phyloP scores from a whole-genome alignment of 2,113 vertebrate genomes.

The Poecile atricapillus region DNA sequence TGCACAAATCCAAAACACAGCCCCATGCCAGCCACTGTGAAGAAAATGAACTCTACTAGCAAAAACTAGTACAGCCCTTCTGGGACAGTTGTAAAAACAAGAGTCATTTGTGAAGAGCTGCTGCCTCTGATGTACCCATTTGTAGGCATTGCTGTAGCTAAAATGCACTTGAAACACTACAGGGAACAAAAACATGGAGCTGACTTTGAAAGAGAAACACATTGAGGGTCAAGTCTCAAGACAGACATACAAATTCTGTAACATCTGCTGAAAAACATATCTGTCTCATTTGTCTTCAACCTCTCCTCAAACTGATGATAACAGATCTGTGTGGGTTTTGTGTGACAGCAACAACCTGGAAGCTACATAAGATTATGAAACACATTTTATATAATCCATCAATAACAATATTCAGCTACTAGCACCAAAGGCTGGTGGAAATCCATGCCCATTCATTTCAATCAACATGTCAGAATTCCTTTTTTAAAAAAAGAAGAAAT shows the following conservation, averaged over 20 bases:
- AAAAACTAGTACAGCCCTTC: not conserved
- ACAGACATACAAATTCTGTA: not conserved
- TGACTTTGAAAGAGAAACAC: not conserved
- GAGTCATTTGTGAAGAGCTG: not conserved
- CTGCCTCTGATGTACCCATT: not conserved
- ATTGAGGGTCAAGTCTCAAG: not conserved
- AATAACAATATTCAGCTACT: not conserved
- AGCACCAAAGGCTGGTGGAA: not conserved
- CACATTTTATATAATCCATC: not conserved
- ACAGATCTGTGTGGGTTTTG: not conserved
- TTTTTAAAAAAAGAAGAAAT: not conserved
- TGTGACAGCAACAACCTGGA: not conserved
- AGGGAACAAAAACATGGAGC: not conserved
- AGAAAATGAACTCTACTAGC: not conserved
- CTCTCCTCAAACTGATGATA: not conserved
- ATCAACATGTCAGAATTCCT: not conserved
- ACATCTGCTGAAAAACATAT: not conserved
- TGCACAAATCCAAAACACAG: not conserved
- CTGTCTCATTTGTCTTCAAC: not conserved
- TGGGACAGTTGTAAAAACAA: not conserved
- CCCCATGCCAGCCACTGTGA: not conserved
- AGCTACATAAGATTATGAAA: not conserved
- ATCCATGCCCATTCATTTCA: not conserved
- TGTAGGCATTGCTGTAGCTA: not conserved
- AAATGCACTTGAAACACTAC: not conserved